A percentile compares a stretch with the other conserved stretches of the same genome.
phyloP scores from a whole-genome alignment of 2,888 invertebrate species.

The Volucella bombylans region DNA sequence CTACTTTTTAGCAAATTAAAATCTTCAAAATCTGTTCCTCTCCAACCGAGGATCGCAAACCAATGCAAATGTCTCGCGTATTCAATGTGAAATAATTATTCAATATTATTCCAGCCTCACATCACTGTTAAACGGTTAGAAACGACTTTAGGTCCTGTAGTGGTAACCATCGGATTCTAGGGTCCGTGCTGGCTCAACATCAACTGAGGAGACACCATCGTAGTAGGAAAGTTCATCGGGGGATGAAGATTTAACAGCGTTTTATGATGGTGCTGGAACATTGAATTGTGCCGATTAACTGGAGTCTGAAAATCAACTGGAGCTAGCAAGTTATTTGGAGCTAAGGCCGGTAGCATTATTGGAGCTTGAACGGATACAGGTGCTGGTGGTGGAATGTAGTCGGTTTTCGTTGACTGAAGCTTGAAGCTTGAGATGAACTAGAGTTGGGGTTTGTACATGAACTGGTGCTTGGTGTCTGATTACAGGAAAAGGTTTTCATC shows the following conservation, averaged over 20 bases:
- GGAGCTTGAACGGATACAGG: conserved; percentile 19
- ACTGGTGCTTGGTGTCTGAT: background rate
- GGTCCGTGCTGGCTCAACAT: conserved; percentile 59
- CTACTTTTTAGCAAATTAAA: too few relatives aligned
- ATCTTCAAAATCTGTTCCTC: too few relatives aligned
- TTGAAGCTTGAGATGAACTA: too few relatives aligned
- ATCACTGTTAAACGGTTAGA: conserved; percentile 22
- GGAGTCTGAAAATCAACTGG: background rate
- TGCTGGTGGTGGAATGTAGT: conserved; percentile 2
- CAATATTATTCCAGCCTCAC: too few relatives aligned
- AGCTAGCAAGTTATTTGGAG: conserved; percentile 16
- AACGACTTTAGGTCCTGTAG: conserved; percentile 59
- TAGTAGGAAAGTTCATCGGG: background rate
- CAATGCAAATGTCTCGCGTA: too few relatives aligned
- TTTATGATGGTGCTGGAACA: too few relatives aligned
- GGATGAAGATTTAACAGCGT: background rate
- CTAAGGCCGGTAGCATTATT: background rate
- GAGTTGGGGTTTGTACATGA: background rate
- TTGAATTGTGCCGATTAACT: too few relatives aligned
- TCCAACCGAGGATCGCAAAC: too few relatives aligned
- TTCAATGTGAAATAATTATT: too few relatives aligned
- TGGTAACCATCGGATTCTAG: too few relatives aligned
- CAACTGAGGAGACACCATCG: conserved; percentile 5
- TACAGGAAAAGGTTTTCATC: too few relatives aligned
- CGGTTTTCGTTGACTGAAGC: background rate